phyloP scores from a whole-genome alignment of 2,888 invertebrate genomes.

The Cryptops parisi region DNA sequence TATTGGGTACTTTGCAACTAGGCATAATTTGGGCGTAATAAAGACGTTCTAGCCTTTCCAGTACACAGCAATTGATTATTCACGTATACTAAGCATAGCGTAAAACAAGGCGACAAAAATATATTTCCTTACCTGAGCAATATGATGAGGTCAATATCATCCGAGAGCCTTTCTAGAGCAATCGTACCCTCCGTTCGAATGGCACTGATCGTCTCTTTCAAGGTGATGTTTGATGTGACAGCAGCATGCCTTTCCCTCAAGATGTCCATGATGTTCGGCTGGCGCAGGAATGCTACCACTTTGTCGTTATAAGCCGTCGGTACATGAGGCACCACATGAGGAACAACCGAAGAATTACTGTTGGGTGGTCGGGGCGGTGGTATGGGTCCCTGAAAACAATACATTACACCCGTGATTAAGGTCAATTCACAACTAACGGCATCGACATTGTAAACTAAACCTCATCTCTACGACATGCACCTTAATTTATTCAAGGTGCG shows the following conservation, averaged over 20 bases:
- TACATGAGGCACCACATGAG: conserved; percentile 39
- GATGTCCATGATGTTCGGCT: conserved; percentile 85
- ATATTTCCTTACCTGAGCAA: conserved; percentile 77
- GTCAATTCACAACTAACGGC: too few species aligned
- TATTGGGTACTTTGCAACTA: too few species aligned
- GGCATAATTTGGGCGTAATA: too few species aligned
- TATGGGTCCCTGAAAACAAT: conserved; percentile 21
- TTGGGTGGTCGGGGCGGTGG: conserved; percentile 22
- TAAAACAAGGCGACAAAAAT: too few species aligned
- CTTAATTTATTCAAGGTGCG: too few species aligned
- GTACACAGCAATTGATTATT: too few species aligned
- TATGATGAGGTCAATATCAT: conserved; percentile 87
- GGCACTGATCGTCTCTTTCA: conserved; percentile 71
- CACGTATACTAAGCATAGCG: too few species aligned
- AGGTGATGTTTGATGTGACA: conserved; percentile 50
- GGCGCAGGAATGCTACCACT: conserved; percentile 89
- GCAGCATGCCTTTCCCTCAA: conserved; percentile 65
- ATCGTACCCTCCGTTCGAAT: conserved; percentile 76
- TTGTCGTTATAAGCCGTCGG: conserved; percentile 85
- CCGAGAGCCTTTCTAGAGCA: conserved; percentile 69
- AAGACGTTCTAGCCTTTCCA: too few species aligned
- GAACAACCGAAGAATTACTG: conserved; percentile 18
- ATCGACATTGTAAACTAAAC: too few species aligned
- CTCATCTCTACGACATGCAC: too few species aligned
- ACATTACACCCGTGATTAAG: too few species aligned